Base-by-base conservation (phyloP, 2,888 invertebrate genomes). In the Lomographa bimaculata region DNA sequence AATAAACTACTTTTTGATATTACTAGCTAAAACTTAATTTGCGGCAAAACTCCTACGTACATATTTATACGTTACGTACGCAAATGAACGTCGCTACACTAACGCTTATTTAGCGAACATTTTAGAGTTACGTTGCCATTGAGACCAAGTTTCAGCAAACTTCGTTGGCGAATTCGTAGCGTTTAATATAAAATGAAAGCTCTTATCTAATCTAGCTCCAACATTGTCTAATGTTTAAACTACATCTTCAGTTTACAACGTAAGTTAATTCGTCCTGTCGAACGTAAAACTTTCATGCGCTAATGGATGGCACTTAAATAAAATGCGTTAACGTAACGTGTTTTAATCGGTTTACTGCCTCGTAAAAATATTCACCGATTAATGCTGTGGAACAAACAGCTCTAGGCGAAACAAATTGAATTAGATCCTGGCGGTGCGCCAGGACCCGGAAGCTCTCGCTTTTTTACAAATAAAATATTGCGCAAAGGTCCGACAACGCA, bases 401-500 rank as follows among this genome's bases (percentile, higher is more conserved):
- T 59, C 59, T 60, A 58, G 70, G 61, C 61, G 57, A 56, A 58
- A 63, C 64, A 68, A 70, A 80, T 76, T 79, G 72, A 79, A 81
- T 80, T 70, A 67, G 62, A 62, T 45, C 44, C 71, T 81, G 79
- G 81, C 72, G 14, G 12, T 3, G 8, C 5, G 76, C 81, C 81
- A 81, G 63, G 53, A 64, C 57, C 18, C 35, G 28, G 7, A 8
- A 24, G 17, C 40, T 28, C 6, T 21, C 21, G 24, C 33, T 44
- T 37, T 36, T 37, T 38, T 12, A 45, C 33, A 35, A 28, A 27
- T 14, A 46, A 42, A 42, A 43, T 37, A 27, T 43, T 43, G 17
- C 12, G 20, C 25, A 24, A 43, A 36, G 30, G 36, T 18, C 21
- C 18, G 32, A 7, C 30, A 23, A 27, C 18, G 29, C 35, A 41